Percentiles rank a stretch among this genome's conserved stretches.
These are phyloP conservation scores for Esox masquinongy DNA, from an alignment of 2,797 vertebrate genomes.

Conservation along the genomic window DNA sequence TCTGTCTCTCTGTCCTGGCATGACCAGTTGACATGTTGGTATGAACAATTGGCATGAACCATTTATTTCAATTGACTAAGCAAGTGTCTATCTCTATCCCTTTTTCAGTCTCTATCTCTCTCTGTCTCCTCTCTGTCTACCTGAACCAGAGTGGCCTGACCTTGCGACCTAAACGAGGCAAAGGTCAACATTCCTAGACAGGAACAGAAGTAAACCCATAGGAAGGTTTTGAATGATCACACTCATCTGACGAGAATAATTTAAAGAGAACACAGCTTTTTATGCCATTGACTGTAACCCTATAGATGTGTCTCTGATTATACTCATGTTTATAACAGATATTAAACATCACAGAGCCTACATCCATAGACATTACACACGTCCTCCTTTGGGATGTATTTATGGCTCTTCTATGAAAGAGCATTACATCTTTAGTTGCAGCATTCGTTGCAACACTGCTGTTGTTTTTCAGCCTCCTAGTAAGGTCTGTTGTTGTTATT, in stretches of 20 bases:
- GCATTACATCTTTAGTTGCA: not conserved
- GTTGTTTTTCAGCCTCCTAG: not conserved
- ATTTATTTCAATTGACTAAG: not conserved
- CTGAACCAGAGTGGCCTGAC: not conserved
- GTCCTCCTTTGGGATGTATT: not conserved
- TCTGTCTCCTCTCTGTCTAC: conserved; percentile 12
- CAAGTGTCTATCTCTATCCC: conserved; percentile 12
- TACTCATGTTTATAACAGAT: not conserved
- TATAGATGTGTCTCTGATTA: not conserved
- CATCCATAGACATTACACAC: not conserved
- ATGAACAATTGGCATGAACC: too few species aligned
- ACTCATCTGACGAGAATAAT: not conserved
- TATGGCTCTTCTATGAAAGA: not conserved
- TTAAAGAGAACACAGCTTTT: not conserved
- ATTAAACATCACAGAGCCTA: not conserved
- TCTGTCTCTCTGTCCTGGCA: not conserved
- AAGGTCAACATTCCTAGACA: conserved; percentile 35
- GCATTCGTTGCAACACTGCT: not conserved
- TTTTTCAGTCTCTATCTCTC: conserved; percentile 3
- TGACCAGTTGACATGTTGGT: too few species aligned
- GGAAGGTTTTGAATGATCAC: not conserved
- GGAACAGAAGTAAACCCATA: conserved; percentile 30
- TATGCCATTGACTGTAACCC: not conserved
- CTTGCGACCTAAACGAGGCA: conserved; percentile 24
- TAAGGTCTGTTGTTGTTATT: not conserved